Evolutionary conservation across 2,113 vertebrate genomes (phyloP), one percentile per base, ranked within the genome.

Genomic region (Antigone vipio): DNA sequence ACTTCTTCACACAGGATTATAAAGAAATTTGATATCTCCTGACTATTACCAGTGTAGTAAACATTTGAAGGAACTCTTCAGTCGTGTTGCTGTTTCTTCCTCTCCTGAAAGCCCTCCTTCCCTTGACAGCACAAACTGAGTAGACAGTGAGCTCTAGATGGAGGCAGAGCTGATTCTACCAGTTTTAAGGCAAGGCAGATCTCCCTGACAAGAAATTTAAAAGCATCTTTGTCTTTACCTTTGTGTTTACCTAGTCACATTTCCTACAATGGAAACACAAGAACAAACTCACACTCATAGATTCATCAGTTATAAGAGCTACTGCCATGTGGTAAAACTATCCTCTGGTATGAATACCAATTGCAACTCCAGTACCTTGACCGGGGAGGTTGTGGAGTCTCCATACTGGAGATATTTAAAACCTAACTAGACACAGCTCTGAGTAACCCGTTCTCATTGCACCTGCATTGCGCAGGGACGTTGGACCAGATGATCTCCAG

Each of bases 371-470:
- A 49, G 9, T 77, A 20, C 32, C 26, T 55, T 77, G 42, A 71
- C 23, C 19, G 34, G 42, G 44, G 35, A 64, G 8, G 5, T 47
- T 52, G 50, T 14, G 24, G 24, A 52, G 24, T 26, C 24, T 52
- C 26, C 50, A 52, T 52, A 56, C 5, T 24, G 16, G 40, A 45
- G 5, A 45, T 32, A 56, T 58, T 42, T 76, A 9, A 67, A 52
- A 88, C 21, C 4, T 4, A 11, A 34, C 9, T 20, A 15, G 15
- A 80, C 20, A 62, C 15, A 67, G 13, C 47, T 35, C 53, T 77
- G 18, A 92, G 63, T 4, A 72, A 3, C 8, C 11, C 1, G 2
- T 11, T 77, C 8, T 58, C 3, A 0, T 20, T 34, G 15, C 8
- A 30, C 4, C 5, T 55, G 9, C 12, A 56, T 30, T 52, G 47